Percentiles rank a stretch among this genome's conserved stretches.
These are phyloP conservation scores for Geophilus truncorum DNA, from an alignment of 2,888 invertebrate species.

Conservation along the genomic window DNA sequence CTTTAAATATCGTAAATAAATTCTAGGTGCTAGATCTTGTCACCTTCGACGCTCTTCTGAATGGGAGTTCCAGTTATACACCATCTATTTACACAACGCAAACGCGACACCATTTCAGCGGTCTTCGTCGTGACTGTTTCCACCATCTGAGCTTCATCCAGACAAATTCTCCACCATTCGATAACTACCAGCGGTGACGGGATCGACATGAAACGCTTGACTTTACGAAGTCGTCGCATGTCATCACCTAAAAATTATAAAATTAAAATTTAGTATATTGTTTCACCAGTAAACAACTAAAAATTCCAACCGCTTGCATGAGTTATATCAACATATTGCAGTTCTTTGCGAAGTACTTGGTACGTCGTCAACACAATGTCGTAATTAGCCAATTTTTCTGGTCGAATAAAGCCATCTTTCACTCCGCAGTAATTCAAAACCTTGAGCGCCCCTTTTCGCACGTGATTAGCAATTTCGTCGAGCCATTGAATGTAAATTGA, in stretches of 20 bases:
- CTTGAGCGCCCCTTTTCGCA: conserved; percentile 48
- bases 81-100: conserved; percentile 63
- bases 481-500: conserved; percentile 67
- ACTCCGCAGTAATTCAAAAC: conserved; percentile 53
- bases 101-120: conserved; percentile 59
- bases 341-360: conserved; percentile 58
- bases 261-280: not conserved
- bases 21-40: no score
- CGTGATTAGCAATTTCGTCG: conserved; percentile 62
- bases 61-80: conserved; percentile 70
- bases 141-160: conserved; percentile 78
- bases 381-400: conserved; percentile 58
- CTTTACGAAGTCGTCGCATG: conserved; percentile 52
- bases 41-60: conserved; percentile 57
- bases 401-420: conserved; percentile 57
- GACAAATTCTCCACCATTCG: conserved; percentile 69
- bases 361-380: conserved; percentile 72
- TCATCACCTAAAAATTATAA: conserved; percentile 35
- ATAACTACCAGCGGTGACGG: conserved; percentile 64
- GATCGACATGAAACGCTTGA: conserved; percentile 60
- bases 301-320: conserved; percentile 48
- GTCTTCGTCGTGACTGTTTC: conserved; percentile 58
- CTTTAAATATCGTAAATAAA: no score
- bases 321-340: conserved; percentile 57
- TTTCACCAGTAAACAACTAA: not conserved